phyloP scores from a whole-genome alignment of 2,888 invertebrate genomes.

The Netelia fuscicornis region DNA sequence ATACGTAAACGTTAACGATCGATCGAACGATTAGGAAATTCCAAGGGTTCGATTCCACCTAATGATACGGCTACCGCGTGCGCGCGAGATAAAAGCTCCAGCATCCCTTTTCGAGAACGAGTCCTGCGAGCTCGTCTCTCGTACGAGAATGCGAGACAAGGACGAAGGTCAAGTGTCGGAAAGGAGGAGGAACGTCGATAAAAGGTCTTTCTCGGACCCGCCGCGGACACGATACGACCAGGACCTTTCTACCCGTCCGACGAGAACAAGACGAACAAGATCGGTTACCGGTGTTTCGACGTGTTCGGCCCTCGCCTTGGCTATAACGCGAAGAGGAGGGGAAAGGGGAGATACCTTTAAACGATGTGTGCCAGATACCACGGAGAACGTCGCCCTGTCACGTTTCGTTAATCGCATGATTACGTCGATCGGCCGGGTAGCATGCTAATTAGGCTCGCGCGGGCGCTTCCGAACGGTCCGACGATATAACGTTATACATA shows the following conservation, averaged over 20 bases:
- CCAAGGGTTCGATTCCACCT: not conserved
- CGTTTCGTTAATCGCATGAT: constrained; percentile 79
- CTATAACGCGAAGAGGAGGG: not conserved
- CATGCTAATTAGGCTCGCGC: constrained; percentile 55
- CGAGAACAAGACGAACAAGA: constrained; percentile 80
- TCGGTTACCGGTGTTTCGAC: constrained; percentile 82
- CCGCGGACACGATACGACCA: constrained; percentile 8
- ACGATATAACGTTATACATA: not conserved
- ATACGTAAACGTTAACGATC: not conserved
- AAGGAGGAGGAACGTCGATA: constrained; percentile 25
- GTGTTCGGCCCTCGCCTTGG: constrained; percentile 42
- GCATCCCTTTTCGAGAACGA: not conserved
- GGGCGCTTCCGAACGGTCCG: constrained; percentile 40
- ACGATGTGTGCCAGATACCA: constrained; percentile 46
- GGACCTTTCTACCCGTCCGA: constrained; percentile 38
- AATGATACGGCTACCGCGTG: not conserved
- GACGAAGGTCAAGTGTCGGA: constrained; percentile 45
- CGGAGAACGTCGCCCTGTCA: constrained; percentile 76
- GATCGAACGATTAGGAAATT: not conserved
- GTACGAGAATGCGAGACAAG: constrained; percentile 20
- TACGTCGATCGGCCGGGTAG: constrained; percentile 60
- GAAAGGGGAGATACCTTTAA: constrained; percentile 17
- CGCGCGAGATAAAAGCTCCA: no score
- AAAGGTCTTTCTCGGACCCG: constrained; percentile 27
- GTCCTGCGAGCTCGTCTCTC: constrained; percentile 45